These are phyloP conservation scores for Centrocercus urophasianus DNA, from an alignment of 2,113 vertebrate genomes.

Conservation along the genomic window DNA sequence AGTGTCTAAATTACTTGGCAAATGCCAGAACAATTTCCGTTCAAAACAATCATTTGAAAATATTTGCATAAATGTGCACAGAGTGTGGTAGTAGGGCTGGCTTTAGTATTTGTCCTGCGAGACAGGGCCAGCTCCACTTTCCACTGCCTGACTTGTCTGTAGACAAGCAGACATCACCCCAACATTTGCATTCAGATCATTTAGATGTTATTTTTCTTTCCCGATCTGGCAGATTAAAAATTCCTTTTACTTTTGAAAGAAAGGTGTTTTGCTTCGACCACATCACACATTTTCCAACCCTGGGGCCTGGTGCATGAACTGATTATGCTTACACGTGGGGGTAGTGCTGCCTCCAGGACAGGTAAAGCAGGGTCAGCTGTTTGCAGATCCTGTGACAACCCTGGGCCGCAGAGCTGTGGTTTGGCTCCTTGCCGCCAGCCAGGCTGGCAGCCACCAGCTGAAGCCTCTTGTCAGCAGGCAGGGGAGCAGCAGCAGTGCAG, in stretches of 20 bases:
- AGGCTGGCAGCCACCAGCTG: neutral
- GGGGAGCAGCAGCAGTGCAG: neutral
- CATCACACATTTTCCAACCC: neutral
- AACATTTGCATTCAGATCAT: neutral
- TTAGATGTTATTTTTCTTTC: neutral
- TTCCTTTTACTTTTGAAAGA: neutral
- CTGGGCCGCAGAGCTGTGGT: neutral
- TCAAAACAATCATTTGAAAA: neutral
- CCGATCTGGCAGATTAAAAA: neutral
- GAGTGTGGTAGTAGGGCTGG: accelerated
- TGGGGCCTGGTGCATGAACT: neutral
- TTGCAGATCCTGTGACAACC: neutral
- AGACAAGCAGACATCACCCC: neutral
- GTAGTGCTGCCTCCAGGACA: neutral
- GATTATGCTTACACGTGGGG: neutral
- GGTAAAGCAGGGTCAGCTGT: neutral
- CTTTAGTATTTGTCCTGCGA: neutral
- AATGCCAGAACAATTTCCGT: neutral
- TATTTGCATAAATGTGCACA: neutral
- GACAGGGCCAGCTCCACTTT: neutral
- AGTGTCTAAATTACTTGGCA: neutral
- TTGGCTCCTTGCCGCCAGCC: neutral
- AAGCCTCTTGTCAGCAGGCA: neutral
- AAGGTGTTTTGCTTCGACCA: neutral
- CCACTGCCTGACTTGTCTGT: neutral